Percentiles rank a stretch among this genome's conserved stretches.
Evolutionary conservation across 1,140 invertebrate genomes (phyloP).

Genomic region (Meloidogyne exigua): DNA sequence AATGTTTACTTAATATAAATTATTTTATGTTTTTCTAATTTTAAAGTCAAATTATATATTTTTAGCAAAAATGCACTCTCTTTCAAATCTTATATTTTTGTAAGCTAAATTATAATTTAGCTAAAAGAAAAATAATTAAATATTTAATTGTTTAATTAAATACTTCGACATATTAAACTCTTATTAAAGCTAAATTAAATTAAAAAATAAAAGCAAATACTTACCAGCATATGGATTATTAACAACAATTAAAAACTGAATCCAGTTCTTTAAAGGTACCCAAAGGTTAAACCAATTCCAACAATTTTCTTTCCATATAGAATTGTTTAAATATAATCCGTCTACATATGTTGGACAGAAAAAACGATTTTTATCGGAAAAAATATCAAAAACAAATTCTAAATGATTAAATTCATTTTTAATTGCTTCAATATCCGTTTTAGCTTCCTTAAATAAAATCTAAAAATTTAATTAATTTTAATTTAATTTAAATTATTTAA

Average conservation of each 20-base stretch:
- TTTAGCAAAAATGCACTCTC: too few relatives aligned
- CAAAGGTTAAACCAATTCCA: background rate
- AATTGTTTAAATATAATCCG: background rate
- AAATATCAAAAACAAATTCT: background rate
- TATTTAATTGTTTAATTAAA: too few relatives aligned
- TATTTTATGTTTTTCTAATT: too few relatives aligned
- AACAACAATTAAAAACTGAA: background rate
- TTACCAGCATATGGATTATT: background rate
- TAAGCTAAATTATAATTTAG: too few relatives aligned
- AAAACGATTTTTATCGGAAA: background rate
- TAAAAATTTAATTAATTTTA: background rate
- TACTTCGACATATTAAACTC: too few relatives aligned
- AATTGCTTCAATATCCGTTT: background rate
- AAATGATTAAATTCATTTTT: constrained; percentile 2
- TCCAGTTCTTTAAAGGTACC: background rate
- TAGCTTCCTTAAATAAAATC: background rate
- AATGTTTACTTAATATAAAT: too few relatives aligned
- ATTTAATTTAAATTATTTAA: background rate
- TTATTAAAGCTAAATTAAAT: too few relatives aligned
- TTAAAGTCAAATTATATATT: too few relatives aligned
- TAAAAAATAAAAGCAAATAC: too few relatives aligned
- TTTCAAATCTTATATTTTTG: too few relatives aligned
- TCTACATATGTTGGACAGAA: background rate
- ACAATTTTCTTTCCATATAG: background rate
- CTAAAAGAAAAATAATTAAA: too few relatives aligned